A percentile compares a stretch with the other conserved stretches of the same genome.
These are phyloP conservation scores for Caenorhabditis remanei DNA, from an alignment of 1,140 invertebrate genomes.

Conservation along the genomic window DNA sequence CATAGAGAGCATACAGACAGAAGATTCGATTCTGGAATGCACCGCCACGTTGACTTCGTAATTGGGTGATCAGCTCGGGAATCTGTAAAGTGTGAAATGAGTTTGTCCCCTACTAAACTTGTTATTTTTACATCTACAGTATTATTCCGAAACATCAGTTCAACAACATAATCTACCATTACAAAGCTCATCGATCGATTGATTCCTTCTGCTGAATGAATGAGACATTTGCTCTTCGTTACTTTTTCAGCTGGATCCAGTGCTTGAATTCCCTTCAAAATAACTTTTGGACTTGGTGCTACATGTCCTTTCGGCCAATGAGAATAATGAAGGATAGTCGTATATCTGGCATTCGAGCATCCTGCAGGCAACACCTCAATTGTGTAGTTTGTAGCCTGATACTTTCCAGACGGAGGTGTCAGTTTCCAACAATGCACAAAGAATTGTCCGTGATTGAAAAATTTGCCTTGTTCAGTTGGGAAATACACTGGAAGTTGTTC, in stretches of 20 bases:
- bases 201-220: conserved; percentile 26
- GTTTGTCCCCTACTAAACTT: not conserved
- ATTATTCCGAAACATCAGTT: conserved; percentile 22
- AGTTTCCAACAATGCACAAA: conserved; percentile 42
- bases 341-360: conserved; percentile 14
- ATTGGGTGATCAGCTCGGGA: conserved; percentile 11
- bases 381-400: not conserved
- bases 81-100: not conserved
- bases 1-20: not conserved
- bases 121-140: conserved; percentile 1
- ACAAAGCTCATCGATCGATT: conserved; percentile 24
- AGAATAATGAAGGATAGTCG: conserved; percentile 23
- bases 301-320: conserved; percentile 43
- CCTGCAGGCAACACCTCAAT: not conserved
- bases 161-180: conserved; percentile 8
- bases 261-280: conserved; percentile 33
- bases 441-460: conserved; percentile 33
- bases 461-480: conserved; percentile 18
- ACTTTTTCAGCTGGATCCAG: not conserved
- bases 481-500: conserved; percentile 32
- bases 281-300: conserved; percentile 20
- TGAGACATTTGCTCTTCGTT: conserved; percentile 13
- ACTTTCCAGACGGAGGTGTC: not conserved
- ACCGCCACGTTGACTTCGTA: conserved; percentile 16
- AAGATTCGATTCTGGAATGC: conserved; percentile 12